Evolutionary conservation across 2,888 invertebrate species (phyloP).

Genomic region (Drosophila atroscutellata): DNA sequence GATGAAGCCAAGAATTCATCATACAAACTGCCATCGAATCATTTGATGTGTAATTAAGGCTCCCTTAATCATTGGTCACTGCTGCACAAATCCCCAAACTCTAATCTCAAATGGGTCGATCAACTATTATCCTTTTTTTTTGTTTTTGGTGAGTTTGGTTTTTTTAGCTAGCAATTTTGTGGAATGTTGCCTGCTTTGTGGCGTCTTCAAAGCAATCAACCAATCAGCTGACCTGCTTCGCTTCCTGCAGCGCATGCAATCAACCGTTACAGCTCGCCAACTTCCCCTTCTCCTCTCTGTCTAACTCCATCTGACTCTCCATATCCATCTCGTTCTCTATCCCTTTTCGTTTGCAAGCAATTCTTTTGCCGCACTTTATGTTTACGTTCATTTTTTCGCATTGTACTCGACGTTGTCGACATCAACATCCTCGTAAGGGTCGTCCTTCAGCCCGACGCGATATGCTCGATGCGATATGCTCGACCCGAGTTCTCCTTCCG

Average conservation of each 20-base stretch:
- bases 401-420: constrained; percentile 70
- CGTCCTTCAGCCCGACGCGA: constrained; percentile 30
- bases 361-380: constrained; percentile 72
- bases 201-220: constrained; percentile 71
- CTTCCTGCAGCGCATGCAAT: constrained; percentile 67
- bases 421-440: constrained; percentile 78
- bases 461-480: constrained; percentile 21
- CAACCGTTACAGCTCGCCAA: constrained; percentile 61
- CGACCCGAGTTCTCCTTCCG: constrained; percentile 1
- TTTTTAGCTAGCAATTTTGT: constrained; percentile 27
- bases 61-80: constrained; percentile 6
- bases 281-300: background rate
- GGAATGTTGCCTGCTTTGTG: constrained; percentile 42
- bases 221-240: constrained; percentile 76
- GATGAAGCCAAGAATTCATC: background rate
- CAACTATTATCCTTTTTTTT: constrained; percentile 3
- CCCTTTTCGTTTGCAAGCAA: constrained; percentile 41
- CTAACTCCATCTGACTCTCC: constrained; percentile 3
- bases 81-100: background rate
- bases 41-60: constrained; percentile 24
- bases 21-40: constrained; percentile 21
- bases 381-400: constrained; percentile 74
- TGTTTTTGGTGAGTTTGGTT: background rate
- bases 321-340: constrained; percentile 19
- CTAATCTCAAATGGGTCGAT: constrained; percentile 24